phyloP scores from a whole-genome alignment of 2,113 vertebrate species.

The Cheirogaleus medius region DNA sequence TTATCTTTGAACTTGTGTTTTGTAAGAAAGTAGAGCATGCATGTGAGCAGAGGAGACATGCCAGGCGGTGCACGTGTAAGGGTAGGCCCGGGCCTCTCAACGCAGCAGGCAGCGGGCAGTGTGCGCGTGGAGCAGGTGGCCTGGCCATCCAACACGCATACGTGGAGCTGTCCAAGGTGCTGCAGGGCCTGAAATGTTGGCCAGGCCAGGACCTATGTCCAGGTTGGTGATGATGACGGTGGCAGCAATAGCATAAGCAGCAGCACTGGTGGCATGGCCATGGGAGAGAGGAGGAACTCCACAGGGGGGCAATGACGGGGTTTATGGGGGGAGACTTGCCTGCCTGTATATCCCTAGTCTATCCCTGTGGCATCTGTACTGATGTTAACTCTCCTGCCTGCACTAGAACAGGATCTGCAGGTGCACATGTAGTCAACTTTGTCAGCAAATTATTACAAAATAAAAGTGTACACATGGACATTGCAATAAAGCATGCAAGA shows the following conservation, averaged over 20 bases:
- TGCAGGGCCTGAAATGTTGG: not conserved
- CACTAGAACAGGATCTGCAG: not conserved
- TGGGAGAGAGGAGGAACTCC: not conserved
- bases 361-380: not conserved
- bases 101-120: not conserved
- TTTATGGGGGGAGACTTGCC: not conserved
- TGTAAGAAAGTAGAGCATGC: not conserved
- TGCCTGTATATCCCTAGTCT: not conserved
- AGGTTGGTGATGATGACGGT: fast-evolving
- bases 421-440: not conserved
- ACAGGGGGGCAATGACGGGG: too few species aligned
- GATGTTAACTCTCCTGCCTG: not conserved
- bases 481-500: not conserved
- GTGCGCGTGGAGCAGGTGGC: not conserved
- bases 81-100: not conserved
- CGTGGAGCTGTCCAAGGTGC: not conserved
- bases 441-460: not conserved
- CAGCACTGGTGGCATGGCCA: fast-evolving
- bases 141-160: too few species aligned
- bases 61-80: too few species aligned
- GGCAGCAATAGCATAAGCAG: not conserved
- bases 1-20: not conserved
- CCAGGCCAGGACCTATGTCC: too few species aligned
- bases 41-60: not conserved
- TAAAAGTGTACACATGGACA: not conserved